These are phyloP conservation scores for Lepidochitona cinerea DNA, from an alignment of 2,888 invertebrate species.

Conservation along the genomic window DNA sequence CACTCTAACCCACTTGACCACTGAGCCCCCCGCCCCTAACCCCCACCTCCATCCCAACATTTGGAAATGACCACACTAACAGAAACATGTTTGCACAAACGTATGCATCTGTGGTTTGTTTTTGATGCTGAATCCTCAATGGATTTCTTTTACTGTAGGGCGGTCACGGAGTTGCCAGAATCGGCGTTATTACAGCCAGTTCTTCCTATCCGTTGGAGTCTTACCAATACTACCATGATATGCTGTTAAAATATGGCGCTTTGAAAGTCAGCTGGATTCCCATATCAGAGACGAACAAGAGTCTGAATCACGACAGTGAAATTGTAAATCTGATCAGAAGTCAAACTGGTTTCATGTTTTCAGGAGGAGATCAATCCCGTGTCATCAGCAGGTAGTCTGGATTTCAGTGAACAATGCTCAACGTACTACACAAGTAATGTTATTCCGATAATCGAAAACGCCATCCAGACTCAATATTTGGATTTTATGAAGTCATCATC, in stretches of 20 bases:
- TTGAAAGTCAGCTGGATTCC: slow-evolving; percentile 41
- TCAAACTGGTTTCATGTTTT: slow-evolving; percentile 53
- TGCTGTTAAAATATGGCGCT: slow-evolving; percentile 41
- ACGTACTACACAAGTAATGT: too few species aligned
- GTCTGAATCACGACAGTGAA: slow-evolving; percentile 29
- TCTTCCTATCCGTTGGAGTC: slow-evolving; percentile 33
- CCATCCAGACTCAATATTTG: too few species aligned
- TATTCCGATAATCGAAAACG: too few species aligned
- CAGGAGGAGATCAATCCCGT: slow-evolving; percentile 44
- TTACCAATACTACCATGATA: slow-evolving; percentile 35
- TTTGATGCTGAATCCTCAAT: too few species aligned
- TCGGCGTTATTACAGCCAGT: slow-evolving; percentile 47
- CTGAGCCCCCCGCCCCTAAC: too few species aligned
- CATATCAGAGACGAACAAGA: slow-evolving; percentile 37
- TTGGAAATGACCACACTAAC: too few species aligned
- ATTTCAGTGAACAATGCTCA: background rate
- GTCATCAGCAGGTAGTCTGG: slow-evolving; percentile 19
- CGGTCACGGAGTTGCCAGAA: slow-evolving; percentile 39
- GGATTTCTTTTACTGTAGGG: too few species aligned
- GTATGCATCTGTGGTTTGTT: too few species aligned
- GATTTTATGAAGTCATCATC: too few species aligned
- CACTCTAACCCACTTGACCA: too few species aligned
- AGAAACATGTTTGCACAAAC: too few species aligned
- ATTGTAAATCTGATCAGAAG: slow-evolving; percentile 33
- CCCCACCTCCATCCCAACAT: too few species aligned